Evolutionary conservation across 2,888 invertebrate species (phyloP).

Genomic region (Rhogogaster chlorosoma): DNA sequence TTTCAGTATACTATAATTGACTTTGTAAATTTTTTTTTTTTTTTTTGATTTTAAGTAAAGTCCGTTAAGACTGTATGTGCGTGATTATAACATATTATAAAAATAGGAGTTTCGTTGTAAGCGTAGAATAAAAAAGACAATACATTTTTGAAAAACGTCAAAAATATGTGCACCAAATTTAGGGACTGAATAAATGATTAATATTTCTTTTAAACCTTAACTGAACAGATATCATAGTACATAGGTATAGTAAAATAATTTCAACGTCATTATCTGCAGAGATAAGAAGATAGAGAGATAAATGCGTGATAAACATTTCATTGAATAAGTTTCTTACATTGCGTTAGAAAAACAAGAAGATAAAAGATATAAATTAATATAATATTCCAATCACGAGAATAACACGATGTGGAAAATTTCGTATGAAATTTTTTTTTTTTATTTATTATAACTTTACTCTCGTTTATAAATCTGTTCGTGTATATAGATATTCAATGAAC

Average conservation of each 20-base stretch:
- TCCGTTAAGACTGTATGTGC: no score
- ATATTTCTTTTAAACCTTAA: background rate
- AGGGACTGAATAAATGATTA: background rate
- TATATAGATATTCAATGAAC: background rate
- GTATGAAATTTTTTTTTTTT: background rate
- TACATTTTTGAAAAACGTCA: background rate
- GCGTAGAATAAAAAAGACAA: background rate
- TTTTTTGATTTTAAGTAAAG: background rate
- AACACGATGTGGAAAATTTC: background rate
- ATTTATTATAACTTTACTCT: background rate
- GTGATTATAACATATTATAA: background rate
- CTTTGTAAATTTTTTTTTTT: background rate
- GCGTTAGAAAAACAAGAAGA: background rate
- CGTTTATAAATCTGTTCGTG: background rate
- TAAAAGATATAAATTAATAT: background rate
- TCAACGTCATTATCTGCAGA: conserved; percentile 20
- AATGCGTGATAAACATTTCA: conserved; percentile 20
- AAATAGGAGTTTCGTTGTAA: no score
- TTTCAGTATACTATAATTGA: background rate
- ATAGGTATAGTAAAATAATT: background rate
- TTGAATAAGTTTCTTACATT: background rate
- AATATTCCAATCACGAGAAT: background rate
- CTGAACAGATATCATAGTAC: background rate
- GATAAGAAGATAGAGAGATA: conserved; percentile 9
- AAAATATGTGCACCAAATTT: no score